Evolutionary conservation across 2,797 vertebrate species (phyloP), one percentile per base, ranked within the genome.

Genomic region (Babyrousa celebensis): DNA sequence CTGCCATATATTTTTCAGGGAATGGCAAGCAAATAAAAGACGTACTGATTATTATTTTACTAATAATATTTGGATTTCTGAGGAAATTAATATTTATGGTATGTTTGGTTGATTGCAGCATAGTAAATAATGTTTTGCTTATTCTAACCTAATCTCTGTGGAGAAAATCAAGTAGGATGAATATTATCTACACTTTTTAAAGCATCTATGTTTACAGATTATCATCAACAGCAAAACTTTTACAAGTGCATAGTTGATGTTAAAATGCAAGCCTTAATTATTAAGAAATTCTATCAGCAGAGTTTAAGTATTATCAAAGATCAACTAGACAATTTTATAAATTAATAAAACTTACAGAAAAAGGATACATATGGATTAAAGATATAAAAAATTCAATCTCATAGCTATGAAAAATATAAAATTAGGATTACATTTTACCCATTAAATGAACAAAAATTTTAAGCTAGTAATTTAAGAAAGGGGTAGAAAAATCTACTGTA

Each of bases 231-330:
- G 48, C 23, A 52, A 29, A 67, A 56, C 11, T 43, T 86, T 89
- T 72, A 16, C 36, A 89, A 83, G 17, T 52, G 21, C 15, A 89
- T 36, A 43, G 25, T 6, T 80, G 27, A 48, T 83, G 29, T 86
- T n/a, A 91, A 80, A 96, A 86, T 12, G 4, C 23, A 97, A 87
- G 18, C 10, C 21, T n/a, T 52, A 85, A 43, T 65, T 12, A 86
- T 5, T 17, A 11, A 83, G 60, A 94, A 77, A 91, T 36, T 93
- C 6, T 82, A n/a, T 68, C 15, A 68, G 14, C 3, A 52, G 6
- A 0, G 7, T 83, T 92, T 32, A 65, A 83, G 60, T 5, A 58
- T 1, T 91, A 43, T 58, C 40, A 85, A 95, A 91, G 1, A 1
- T 79, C 20, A 68, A 2, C 25, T 72, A 78, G 43, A 54, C 72